Conservation (phyloP, 2,113 vertebrate genomes). For the Anoura caudifer region DNA sequence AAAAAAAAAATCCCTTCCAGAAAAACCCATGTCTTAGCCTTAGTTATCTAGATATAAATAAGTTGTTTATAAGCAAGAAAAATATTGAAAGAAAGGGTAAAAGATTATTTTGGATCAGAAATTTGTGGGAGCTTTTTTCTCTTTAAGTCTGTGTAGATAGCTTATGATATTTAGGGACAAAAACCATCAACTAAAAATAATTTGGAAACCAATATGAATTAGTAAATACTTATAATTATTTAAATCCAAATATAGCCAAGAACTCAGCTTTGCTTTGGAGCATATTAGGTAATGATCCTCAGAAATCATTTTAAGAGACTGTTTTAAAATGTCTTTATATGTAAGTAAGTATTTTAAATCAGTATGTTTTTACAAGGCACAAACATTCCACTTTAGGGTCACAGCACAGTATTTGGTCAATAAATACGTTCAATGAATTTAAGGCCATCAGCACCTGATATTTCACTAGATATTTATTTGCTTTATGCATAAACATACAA, state of each 20-base stretch:
- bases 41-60: not conserved
- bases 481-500: not conserved
- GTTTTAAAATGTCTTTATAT: not conserved
- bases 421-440: not conserved
- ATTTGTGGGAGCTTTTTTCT: not conserved
- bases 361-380: not conserved
- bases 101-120: not conserved
- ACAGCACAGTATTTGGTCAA: not conserved
- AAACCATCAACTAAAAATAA: not conserved
- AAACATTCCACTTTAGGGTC: not conserved
- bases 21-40: not conserved
- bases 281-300: not conserved
- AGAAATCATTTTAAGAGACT: not conserved
- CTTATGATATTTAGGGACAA: not conserved
- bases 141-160: not conserved
- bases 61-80: slow-evolving; percentile 4
- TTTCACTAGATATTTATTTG: not conserved
- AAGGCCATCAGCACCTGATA: not conserved
- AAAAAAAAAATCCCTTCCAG: not conserved
- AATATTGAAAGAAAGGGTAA: not conserved
- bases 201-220: not conserved
- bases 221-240: slow-evolving; percentile 24
- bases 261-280: not conserved
- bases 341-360: not conserved
- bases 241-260: slow-evolving; percentile 18